Conservation (phyloP, 2,797 vertebrate species). For the Cebuella pygmaea region DNA sequence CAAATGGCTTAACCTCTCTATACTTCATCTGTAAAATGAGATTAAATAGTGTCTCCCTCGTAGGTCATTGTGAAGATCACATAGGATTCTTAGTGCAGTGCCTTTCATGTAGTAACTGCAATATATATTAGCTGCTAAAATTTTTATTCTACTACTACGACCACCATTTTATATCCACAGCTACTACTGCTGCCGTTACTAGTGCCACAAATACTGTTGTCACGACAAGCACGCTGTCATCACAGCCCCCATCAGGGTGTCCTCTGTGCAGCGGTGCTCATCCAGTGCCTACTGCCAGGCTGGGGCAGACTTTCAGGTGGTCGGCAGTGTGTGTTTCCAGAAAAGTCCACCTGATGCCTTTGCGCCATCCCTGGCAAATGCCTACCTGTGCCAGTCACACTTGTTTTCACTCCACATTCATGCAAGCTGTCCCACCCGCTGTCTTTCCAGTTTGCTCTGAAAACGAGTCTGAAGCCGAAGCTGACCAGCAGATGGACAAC, state of each 20-base stretch:
- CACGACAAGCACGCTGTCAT: not conserved
- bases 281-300: not conserved
- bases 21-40: not conserved
- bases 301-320: not conserved
- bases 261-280: not conserved
- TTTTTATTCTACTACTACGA: not conserved
- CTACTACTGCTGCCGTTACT: fast-evolving
- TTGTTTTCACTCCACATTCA: not conserved
- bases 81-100: not conserved
- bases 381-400: not conserved
- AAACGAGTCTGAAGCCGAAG: slow-evolving; percentile 84
- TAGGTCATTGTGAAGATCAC: not conserved
- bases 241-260: not conserved
- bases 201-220: not conserved
- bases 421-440: fast-evolving
- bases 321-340: not conserved
- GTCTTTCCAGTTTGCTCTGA: slow-evolving; percentile 86
- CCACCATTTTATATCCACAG: not conserved
- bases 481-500: slow-evolving; percentile 93
- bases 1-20: not conserved
- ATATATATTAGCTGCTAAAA: not conserved
- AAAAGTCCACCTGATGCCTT: not conserved
- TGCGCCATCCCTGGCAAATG: not conserved
- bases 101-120: not conserved
- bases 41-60: not conserved